Percentiles rank a stretch among this genome's conserved stretches.
phyloP scores from a whole-genome alignment of 2,797 vertebrate genomes.

The Tolypeutes matacus region DNA sequence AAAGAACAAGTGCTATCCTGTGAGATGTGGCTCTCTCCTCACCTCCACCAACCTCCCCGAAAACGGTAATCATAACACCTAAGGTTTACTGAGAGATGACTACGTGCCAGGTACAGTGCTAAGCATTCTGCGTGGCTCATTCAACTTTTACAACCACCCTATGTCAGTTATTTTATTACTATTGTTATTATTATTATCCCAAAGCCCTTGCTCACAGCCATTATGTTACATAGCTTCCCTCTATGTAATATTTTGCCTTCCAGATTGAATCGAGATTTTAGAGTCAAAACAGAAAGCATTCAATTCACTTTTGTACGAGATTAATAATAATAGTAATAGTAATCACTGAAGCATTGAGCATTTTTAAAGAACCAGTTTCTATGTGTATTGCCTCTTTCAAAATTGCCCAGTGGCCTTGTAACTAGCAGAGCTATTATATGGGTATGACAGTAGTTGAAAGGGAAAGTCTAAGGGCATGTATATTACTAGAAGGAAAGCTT shows the following conservation, averaged over 20 bases:
- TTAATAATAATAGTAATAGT: not conserved
- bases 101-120: not conserved
- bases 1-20: not conserved
- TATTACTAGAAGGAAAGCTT: too few relatives aligned
- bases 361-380: not conserved
- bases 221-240: too few relatives aligned
- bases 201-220: not conserved
- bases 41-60: not conserved
- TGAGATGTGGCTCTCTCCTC: not conserved
- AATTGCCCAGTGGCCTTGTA: not conserved
- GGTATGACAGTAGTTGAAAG: too few relatives aligned
- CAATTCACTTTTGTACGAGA: not conserved
- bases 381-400: not conserved
- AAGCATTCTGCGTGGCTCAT: not conserved
- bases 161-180: not conserved
- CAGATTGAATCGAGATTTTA: not conserved
- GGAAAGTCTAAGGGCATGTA: too few relatives aligned
- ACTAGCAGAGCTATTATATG: too few relatives aligned
- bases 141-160: not conserved
- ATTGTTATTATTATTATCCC: too few relatives aligned
- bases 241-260: not conserved
- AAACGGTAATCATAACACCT: not conserved
- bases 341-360: not conserved
- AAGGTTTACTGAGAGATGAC: not conserved
- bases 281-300: not conserved